Percentiles rank a stretch among this genome's conserved stretches.
Evolutionary conservation across 2,113 vertebrate species (phyloP).

Genomic region (Xyrauchen texanus): DNA sequence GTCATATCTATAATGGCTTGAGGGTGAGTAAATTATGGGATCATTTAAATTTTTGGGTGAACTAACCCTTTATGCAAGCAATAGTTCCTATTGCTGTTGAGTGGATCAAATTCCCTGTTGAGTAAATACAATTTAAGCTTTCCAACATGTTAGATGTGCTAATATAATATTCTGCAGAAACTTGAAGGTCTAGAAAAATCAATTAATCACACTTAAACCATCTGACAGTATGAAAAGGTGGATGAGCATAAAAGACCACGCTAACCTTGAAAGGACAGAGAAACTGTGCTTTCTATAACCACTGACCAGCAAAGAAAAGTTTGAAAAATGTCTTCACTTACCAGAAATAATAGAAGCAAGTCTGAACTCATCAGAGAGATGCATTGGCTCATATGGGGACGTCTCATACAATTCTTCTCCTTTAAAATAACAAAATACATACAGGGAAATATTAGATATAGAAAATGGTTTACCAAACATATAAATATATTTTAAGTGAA

Average conservation of each 20-base stretch:
- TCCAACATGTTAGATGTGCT: not conserved
- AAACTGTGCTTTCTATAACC: not conserved
- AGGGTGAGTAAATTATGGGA: too few species aligned
- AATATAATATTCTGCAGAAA: not conserved
- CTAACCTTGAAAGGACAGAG: slow-evolving; percentile 16
- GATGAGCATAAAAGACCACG: not conserved
- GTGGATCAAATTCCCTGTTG: not conserved
- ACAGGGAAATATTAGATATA: not conserved
- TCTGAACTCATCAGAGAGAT: slow-evolving; percentile 88
- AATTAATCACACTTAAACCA: not conserved
- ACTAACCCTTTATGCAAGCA: not conserved
- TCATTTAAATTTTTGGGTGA: too few species aligned
- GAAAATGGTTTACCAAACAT: not conserved
- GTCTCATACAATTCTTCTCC: slow-evolving; percentile 93
- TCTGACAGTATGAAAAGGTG: not conserved
- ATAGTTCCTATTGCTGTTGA: not conserved
- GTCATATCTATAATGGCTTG: too few species aligned
- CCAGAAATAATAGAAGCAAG: slow-evolving; percentile 95
- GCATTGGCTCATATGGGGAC: slow-evolving; percentile 92
- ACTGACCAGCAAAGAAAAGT: not conserved
- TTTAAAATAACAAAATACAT: slow-evolving; percentile 55
- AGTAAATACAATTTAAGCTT: not conserved
- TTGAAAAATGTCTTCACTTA: slow-evolving; percentile 61
- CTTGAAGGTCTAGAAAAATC: slow-evolving; percentile 2
- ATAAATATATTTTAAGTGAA: too few species aligned